Conservation (phyloP, 2,888 invertebrate genomes). For the Campoplex nolae region DNA sequence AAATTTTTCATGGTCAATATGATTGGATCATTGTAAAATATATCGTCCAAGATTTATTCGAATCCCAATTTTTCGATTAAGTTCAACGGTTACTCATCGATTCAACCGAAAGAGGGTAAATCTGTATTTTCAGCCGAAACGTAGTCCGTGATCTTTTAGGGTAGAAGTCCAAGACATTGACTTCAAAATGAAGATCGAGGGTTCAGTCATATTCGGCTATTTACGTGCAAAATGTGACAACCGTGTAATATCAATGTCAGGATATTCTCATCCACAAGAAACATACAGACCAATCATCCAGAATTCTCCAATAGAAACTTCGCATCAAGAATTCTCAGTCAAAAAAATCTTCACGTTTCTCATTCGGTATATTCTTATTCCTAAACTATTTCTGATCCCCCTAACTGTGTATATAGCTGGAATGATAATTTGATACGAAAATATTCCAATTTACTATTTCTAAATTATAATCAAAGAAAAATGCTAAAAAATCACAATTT, state of each 20-base stretch:
- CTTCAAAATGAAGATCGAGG: neutral
- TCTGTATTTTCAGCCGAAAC: neutral
- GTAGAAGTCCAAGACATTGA: neutral
- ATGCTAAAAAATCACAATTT: no score
- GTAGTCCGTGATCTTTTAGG: neutral
- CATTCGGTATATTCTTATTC: no score
- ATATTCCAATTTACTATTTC: no score
- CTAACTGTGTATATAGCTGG: no score
- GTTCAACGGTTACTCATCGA: neutral
- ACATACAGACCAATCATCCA: neutral
- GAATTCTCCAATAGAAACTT: neutral
- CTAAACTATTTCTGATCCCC: no score
- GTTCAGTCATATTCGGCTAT: neutral
- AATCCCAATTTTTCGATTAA: neutral
- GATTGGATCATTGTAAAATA: neutral
- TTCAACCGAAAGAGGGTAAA: neutral
- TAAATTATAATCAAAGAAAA: no score
- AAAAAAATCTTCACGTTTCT: no score
- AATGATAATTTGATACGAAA: no score
- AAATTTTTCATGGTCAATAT: neutral
- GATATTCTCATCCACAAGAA: neutral
- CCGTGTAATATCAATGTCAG: neutral
- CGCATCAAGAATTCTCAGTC: no score
- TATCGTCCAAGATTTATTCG: neutral
- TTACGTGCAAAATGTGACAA: neutral